Evolutionary conservation across 2,797 vertebrate species (phyloP).

Genomic region (Pangasius larnaudii): DNA sequence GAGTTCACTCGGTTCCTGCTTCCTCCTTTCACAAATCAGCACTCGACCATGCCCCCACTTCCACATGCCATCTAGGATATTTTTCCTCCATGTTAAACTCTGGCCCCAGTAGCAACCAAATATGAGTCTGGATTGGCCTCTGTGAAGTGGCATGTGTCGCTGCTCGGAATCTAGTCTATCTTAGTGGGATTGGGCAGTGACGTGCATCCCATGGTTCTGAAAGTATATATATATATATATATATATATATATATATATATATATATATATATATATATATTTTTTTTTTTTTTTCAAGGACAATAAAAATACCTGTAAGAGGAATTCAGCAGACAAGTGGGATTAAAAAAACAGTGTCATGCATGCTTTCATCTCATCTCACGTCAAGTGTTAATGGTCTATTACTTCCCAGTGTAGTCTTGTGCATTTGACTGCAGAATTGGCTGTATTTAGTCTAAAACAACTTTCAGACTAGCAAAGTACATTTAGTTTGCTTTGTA

Average conservation of each 20-base stretch:
- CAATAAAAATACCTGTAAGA: neutral
- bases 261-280: no score
- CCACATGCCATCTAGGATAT: neutral
- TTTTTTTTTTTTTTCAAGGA: constrained; percentile 1
- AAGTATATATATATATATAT: neutral
- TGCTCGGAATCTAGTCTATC: neutral
- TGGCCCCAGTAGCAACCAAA: neutral
- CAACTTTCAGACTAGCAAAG: neutral
- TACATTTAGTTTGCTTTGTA: neutral
- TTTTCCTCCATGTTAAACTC: neutral
- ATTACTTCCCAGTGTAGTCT: neutral
- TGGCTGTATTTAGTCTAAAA: neutral
- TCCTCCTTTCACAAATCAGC: no score
- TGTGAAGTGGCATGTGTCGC: neutral
- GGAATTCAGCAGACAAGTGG: neutral
- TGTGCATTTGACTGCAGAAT: neutral
- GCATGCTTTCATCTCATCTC: neutral
- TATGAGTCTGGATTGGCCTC: neutral
- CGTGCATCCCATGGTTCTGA: neutral
- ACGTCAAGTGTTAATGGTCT: neutral
- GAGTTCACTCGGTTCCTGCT: no score
- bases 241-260: no score
- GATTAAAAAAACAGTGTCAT: neutral
- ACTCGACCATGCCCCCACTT: no score
- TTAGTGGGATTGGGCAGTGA: constrained; percentile 4